Conservation (phyloP, 2,797 vertebrate genomes). For the Peromyscus nudipes region DNA sequence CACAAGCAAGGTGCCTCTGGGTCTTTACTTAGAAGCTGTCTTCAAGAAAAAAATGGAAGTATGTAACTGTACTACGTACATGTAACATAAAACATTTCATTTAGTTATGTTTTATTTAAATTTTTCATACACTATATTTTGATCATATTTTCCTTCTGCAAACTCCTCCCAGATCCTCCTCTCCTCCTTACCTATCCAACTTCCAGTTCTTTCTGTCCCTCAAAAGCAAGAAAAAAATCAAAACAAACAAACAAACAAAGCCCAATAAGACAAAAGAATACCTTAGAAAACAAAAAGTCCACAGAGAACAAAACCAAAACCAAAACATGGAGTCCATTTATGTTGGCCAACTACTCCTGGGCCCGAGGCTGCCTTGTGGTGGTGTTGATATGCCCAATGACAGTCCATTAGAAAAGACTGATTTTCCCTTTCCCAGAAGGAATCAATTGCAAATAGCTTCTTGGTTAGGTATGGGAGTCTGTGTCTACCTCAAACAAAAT, state of each 20-base stretch:
- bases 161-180: background rate
- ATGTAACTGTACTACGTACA: background rate
- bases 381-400: background rate
- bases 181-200: background rate
- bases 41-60: constrained; percentile 29
- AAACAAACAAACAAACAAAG: background rate
- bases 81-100: background rate
- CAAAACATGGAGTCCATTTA: background rate
- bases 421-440: background rate
- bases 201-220: background rate
- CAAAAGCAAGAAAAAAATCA: background rate
- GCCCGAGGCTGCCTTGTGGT: background rate
- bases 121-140: background rate
- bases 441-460: background rate
- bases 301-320: background rate
- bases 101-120: background rate
- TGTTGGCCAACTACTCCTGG: background rate
- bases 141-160: background rate
- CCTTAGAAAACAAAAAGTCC: background rate
- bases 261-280: background rate
- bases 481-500: background rate
- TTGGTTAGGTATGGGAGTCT: background rate
- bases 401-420: background rate
- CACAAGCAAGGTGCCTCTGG: background rate
- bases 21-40: background rate